Percentiles rank a stretch among this genome's conserved stretches.
These are phyloP conservation scores for Eidolon helvum DNA, from an alignment of 2,113 vertebrate genomes.

Conservation along the genomic window DNA sequence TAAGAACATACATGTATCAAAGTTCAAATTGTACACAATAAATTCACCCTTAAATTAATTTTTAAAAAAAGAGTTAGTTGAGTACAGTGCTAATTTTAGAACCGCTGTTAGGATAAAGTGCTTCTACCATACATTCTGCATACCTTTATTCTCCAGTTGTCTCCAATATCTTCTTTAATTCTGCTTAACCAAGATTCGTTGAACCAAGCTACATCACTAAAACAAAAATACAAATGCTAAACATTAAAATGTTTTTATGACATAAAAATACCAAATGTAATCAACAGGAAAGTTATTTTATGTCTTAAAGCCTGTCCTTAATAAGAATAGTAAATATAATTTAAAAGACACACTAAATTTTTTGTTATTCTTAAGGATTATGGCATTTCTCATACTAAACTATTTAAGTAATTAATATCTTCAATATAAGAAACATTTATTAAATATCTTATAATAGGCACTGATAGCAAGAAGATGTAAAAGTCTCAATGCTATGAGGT, in stretches of 20 bases:
- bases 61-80: background rate
- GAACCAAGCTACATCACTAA: constrained; percentile 95
- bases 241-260: constrained; percentile 16
- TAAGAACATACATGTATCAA: background rate
- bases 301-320: background rate
- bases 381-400: constrained; percentile 15
- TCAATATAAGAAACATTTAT: constrained; percentile 33
- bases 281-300: background rate
- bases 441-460: background rate
- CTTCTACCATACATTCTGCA: background rate
- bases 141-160: constrained; percentile 99
- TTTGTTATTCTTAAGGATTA: background rate
- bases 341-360: background rate
- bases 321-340: background rate
- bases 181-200: constrained; percentile 91
- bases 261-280: background rate
- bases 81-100: background rate
- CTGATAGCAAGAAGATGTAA: background rate
- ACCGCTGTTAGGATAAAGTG: background rate
- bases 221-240: constrained; percentile 52
- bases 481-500: background rate
- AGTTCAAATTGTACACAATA: constrained; percentile 23
- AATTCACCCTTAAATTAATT: background rate
- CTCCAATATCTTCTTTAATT: constrained; percentile 94
- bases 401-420: background rate